phyloP scores from a whole-genome alignment of 2,113 vertebrate genomes.

The Hiodon alosoides region DNA sequence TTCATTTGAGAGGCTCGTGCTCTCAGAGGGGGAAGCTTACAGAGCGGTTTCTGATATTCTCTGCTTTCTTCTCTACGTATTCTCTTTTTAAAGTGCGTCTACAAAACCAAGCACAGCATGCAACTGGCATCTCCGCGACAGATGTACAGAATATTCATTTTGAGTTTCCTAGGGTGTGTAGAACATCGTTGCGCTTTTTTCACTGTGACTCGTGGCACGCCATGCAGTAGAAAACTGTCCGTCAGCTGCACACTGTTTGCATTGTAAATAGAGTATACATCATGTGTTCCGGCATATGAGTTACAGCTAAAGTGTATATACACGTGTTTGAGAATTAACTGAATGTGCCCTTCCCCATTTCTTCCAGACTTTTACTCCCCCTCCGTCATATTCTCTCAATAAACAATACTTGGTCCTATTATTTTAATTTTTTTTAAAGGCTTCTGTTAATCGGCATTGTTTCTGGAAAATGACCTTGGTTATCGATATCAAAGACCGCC shows the following conservation, averaged over 20 bases:
- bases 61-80: not conserved
- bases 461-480: conserved; percentile 45
- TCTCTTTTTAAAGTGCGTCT: conserved; percentile 11
- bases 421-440: conserved; percentile 54
- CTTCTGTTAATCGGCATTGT: conserved; percentile 45
- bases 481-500: conserved; percentile 44
- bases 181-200: conserved; percentile 52
- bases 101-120: conserved; percentile 3
- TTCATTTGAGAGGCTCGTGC: not conserved
- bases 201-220: conserved; percentile 58
- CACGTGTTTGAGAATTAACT: conserved; percentile 59
- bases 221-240: conserved; percentile 46
- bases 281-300: conserved; percentile 51
- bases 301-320: conserved; percentile 63
- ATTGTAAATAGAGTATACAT: conserved; percentile 52
- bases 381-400: conserved; percentile 32
- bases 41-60: not conserved
- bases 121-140: conserved; percentile 36
- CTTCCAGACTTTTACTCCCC: not conserved
- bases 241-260: conserved; percentile 49
- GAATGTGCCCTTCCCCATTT: conserved; percentile 38
- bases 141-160: conserved; percentile 51
- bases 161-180: conserved; percentile 50
- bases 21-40: not conserved
- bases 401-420: conserved; percentile 54